Conservation (phyloP, 2,113 vertebrate species). For the Poeciliopsis retropinna region DNA sequence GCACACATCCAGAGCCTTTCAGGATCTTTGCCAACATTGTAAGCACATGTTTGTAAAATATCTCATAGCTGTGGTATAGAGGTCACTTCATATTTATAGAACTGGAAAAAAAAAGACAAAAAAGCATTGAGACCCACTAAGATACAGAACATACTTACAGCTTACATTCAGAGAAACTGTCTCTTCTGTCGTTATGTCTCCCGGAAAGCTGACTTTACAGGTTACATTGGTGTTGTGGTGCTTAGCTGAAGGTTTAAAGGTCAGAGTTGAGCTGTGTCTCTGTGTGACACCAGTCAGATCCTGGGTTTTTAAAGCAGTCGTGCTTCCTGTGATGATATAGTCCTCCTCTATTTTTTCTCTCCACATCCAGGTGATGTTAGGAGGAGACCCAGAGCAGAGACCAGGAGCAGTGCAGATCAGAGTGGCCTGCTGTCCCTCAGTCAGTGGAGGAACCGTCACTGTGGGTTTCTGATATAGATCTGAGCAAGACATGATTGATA, state of each 20-base stretch:
- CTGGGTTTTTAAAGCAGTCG: neutral
- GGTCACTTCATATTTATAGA: too few species aligned
- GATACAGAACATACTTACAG: constrained; percentile 39
- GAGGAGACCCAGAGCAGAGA: constrained; percentile 55
- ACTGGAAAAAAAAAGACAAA: too few species aligned
- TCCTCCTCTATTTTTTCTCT: constrained; percentile 4
- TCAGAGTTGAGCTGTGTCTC: constrained; percentile 38
- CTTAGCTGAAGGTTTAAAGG: constrained; percentile 40
- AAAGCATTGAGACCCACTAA: neutral
- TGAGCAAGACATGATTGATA: constrained; percentile 1
- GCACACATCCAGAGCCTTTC: constrained; percentile 35
- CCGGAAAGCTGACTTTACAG: constrained; percentile 49
- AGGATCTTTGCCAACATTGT: constrained; percentile 3
- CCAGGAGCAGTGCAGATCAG: constrained; percentile 61
- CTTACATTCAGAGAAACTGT: constrained; percentile 29
- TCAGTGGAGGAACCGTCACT: constrained; percentile 43
- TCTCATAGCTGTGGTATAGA: too few species aligned
- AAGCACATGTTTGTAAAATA: neutral
- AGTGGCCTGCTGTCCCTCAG: constrained; percentile 34
- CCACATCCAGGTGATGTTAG: constrained; percentile 51
- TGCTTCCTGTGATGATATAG: constrained; percentile 3
- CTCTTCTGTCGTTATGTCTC: neutral
- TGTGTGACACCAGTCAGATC: neutral
- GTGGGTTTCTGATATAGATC: constrained; percentile 46
- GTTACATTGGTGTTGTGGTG: constrained; percentile 14